Evolutionary conservation across 2,797 vertebrate species (phyloP).

Genomic region (Semaprochilodus insignis): DNA sequence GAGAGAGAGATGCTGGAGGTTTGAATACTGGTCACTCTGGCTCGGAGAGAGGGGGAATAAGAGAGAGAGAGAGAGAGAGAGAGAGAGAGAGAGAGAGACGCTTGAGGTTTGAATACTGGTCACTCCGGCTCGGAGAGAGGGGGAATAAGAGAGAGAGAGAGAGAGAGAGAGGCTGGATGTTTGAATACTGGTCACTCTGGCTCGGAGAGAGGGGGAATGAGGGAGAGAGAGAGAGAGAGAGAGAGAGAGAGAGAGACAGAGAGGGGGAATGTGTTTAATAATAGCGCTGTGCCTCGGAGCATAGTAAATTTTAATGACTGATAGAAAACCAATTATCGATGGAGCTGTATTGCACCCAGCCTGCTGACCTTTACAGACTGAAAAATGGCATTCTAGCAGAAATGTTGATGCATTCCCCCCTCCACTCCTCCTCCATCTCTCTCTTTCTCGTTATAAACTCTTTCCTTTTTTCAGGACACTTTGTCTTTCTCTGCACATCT

Average conservation of each 20-base stretch:
- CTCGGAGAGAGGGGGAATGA: too few relatives aligned
- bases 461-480: background rate
- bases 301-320: slow-evolving; percentile 80
- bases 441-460: background rate
- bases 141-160: too few relatives aligned
- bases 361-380: slow-evolving; percentile 72
- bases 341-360: slow-evolving; percentile 73
- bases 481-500: slow-evolving; percentile 20
- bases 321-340: slow-evolving; percentile 83
- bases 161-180: background rate
- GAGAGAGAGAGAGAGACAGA: background rate
- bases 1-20: too few relatives aligned
- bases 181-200: too few relatives aligned
- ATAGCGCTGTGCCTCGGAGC: slow-evolving; percentile 79
- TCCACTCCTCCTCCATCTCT: background rate
- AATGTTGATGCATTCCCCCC: slow-evolving; percentile 46
- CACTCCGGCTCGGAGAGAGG: too few relatives aligned
- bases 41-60: too few relatives aligned
- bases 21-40: too few relatives aligned
- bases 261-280: slow-evolving; percentile 71
- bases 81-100: too few relatives aligned
- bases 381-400: slow-evolving; percentile 72
- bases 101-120: too few relatives aligned
- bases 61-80: too few relatives aligned
- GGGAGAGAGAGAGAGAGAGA: background rate